Evolutionary conservation across 1,140 invertebrate species (phyloP).

Genomic region (Archegozetes longisetosus): DNA sequence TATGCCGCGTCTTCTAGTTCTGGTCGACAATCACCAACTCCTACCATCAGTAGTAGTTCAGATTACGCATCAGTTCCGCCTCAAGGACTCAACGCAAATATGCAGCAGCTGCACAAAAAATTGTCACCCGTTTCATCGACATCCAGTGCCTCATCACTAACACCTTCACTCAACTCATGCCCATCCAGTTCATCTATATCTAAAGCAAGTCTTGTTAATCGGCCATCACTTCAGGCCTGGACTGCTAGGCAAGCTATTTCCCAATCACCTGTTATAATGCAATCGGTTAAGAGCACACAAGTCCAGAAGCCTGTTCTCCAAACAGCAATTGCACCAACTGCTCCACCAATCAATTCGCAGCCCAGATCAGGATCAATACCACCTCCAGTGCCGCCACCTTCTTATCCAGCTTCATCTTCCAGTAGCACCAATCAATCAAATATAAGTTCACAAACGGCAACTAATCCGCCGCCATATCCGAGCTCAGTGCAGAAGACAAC

Average conservation of each 20-base stretch:
- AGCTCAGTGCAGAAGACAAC: neutral
- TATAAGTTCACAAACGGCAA: neutral
- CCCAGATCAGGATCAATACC: neutral
- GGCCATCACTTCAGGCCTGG: constrained; percentile 27
- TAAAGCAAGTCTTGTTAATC: constrained; percentile 16
- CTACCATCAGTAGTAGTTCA: constrained; percentile 19
- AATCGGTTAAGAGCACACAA: constrained; percentile 82
- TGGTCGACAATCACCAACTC: constrained; percentile 22
- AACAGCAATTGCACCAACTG: constrained; percentile 73
- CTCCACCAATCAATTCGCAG: constrained; percentile 32
- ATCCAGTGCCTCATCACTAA: constrained; percentile 1
- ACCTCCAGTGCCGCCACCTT: constrained; percentile 3
- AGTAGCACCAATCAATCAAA: neutral
- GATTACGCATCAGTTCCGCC: constrained; percentile 1
- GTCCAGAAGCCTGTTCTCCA: constrained; percentile 70
- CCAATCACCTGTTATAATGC: constrained; percentile 69
- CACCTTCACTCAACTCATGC: constrained; percentile 14
- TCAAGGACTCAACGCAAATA: neutral
- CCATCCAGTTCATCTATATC: constrained; percentile 17
- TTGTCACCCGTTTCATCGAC: constrained; percentile 22
- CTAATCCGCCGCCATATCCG: neutral
- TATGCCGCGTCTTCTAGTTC: constrained; percentile 48
- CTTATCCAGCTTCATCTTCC: neutral
- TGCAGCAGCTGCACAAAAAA: neutral
- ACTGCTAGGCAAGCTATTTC: constrained; percentile 42